Percentiles rank a stretch among this genome's conserved stretches.
These are phyloP conservation scores for Conus ventricosus DNA, from an alignment of 1,140 invertebrate genomes.

Conservation along the genomic window DNA sequence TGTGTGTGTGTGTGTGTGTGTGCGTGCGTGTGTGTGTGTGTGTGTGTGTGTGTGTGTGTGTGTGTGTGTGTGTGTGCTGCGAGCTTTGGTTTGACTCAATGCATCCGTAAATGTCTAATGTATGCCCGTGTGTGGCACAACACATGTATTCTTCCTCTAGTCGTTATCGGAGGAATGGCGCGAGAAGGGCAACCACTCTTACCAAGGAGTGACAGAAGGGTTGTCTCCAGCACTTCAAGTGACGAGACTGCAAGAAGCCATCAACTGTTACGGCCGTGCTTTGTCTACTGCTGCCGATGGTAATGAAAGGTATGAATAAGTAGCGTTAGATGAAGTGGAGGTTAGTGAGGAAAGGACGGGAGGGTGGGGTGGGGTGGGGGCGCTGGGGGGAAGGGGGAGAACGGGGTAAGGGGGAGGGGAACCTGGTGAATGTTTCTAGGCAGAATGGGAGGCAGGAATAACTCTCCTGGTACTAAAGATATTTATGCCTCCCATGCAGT, in stretches of 20 bases:
- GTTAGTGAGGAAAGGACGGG: neutral
- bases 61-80: neutral
- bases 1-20: neutral
- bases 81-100: neutral
- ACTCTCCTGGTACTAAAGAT: too few species aligned
- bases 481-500: too few species aligned
- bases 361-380: neutral
- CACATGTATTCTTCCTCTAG: neutral
- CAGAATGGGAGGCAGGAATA: too few species aligned
- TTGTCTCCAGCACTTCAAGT: conserved; percentile 33
- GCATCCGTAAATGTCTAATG: neutral
- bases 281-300: conserved; percentile 35
- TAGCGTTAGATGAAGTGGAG: too few species aligned
- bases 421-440: too few species aligned
- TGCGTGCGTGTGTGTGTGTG: neutral
- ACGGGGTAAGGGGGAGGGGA: too few species aligned
- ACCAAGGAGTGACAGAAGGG: conserved; percentile 31
- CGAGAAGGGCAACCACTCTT: conserved; percentile 47
- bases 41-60: neutral
- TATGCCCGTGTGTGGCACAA: neutral
- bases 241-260: conserved; percentile 45
- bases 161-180: conserved; percentile 43
- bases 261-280: conserved; percentile 49
- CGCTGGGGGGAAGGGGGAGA: neutral
- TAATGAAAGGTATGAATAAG: conserved; percentile 37